Percentiles rank a stretch among this genome's conserved stretches.
phyloP scores from a whole-genome alignment of 2,797 vertebrate genomes.

The Pseudochirops corinnae region DNA sequence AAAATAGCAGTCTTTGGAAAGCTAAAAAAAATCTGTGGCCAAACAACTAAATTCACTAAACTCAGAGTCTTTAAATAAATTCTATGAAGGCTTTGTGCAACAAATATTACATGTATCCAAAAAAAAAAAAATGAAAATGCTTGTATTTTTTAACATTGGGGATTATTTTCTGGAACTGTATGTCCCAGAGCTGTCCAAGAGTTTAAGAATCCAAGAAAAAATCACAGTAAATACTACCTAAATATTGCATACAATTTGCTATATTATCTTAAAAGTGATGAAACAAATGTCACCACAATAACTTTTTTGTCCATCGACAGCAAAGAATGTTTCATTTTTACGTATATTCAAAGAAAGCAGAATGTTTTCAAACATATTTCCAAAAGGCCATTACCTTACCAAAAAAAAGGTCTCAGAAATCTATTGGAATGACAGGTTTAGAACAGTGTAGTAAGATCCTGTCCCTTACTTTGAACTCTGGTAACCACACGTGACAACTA shows the following conservation, averaged over 20 bases:
- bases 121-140: not conserved
- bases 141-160: not conserved
- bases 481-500: not conserved
- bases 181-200: not conserved
- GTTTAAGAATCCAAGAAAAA: not conserved
- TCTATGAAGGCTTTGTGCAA: not conserved
- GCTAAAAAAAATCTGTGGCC: not conserved
- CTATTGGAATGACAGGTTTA: not conserved
- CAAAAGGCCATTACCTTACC: not conserved
- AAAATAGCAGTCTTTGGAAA: not conserved
- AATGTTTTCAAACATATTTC: not conserved
- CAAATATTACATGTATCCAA: not conserved
- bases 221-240: not conserved
- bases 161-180: not conserved
- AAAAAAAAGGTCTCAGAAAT: not conserved
- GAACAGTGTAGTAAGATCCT: not conserved
- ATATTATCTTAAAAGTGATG: not conserved
- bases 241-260: not conserved
- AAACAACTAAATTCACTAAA: not conserved
- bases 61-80: not conserved
- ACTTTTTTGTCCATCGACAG: not conserved
- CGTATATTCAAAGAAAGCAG: not conserved
- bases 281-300: not conserved
- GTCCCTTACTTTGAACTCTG: conserved; percentile 25
- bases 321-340: not conserved